Conservation (phyloP, 2,888 invertebrate species). For the Sesamia inferens region DNA sequence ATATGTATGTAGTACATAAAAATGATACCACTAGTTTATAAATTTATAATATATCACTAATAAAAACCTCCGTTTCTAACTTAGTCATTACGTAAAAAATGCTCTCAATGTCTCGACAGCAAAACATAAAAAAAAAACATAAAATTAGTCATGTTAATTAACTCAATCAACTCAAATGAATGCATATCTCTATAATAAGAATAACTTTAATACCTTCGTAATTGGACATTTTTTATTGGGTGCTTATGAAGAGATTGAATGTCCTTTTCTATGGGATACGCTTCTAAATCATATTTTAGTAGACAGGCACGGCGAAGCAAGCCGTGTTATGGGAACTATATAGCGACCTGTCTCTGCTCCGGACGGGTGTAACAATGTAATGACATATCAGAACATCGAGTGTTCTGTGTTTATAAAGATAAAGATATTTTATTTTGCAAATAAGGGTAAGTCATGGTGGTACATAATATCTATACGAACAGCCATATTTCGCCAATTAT, state of each 20-base stretch:
- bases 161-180: neutral
- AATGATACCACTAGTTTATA: no score
- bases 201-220: neutral
- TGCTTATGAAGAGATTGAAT: neutral
- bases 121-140: neutral
- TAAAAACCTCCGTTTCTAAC: neutral
- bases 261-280: neutral
- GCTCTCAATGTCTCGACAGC: neutral
- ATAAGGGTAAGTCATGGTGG: no score
- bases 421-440: no score
- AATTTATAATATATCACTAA: no score
- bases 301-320: no score
- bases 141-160: neutral
- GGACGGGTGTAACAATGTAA: neutral
- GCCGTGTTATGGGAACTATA: neutral
- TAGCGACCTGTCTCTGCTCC: neutral
- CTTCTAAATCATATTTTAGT: neutral
- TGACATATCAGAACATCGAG: neutral
- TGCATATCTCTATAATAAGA: neutral
- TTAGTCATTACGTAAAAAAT: neutral
- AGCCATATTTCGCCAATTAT: no score
- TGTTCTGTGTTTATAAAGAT: neutral
- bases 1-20: no score
- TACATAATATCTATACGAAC: no score
- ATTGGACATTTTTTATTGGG: constrained; percentile 10